Percentiles rank a stretch among this genome's conserved stretches.
Conservation (phyloP, 2,888 invertebrate species). For the Eubasilissa splendida region DNA sequence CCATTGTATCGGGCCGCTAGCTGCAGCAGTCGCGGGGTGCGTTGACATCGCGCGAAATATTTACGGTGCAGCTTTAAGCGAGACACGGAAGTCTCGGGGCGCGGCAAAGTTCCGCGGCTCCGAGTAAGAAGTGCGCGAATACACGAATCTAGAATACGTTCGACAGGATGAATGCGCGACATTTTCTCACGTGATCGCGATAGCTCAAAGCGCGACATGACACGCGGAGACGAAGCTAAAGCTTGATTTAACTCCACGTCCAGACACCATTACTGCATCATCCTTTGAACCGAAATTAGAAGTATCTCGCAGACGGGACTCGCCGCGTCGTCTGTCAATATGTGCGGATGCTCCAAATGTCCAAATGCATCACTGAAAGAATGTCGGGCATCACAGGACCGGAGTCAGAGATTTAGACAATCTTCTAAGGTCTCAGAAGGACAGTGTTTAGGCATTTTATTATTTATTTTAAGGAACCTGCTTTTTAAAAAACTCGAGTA, state of each 20-base stretch:
- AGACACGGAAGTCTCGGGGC: neutral
- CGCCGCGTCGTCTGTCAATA: conserved; percentile 34
- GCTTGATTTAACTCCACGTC: conserved; percentile 37
- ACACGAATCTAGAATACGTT: neutral
- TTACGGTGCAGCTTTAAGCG: conserved; percentile 29
- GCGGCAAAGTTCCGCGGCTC: neutral
- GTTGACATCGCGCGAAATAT: conserved; percentile 40
- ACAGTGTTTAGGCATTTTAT: too few species aligned
- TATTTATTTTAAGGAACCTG: too few species aligned
- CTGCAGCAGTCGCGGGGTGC: conserved; percentile 18
- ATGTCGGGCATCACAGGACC: neutral
- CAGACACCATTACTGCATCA: conserved; percentile 39
- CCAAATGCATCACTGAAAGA: conserved; percentile 5
- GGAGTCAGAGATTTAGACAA: too few species aligned
- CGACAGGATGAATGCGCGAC: neutral
- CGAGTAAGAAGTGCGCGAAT: neutral
- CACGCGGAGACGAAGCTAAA: neutral
- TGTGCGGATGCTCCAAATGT: conserved; percentile 12
- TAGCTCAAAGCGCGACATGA: neutral
- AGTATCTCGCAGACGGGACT: conserved; percentile 22
- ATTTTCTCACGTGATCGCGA: neutral
- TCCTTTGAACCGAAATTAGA: conserved; percentile 36
- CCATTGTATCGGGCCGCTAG: conserved; percentile 10
- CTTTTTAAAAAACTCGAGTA: too few species aligned
- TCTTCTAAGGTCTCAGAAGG: too few species aligned